A percentile compares a stretch with the other conserved stretches of the same genome.
Conservation (phyloP, 2,888 invertebrate species). For the Achlya flavicornis region DNA sequence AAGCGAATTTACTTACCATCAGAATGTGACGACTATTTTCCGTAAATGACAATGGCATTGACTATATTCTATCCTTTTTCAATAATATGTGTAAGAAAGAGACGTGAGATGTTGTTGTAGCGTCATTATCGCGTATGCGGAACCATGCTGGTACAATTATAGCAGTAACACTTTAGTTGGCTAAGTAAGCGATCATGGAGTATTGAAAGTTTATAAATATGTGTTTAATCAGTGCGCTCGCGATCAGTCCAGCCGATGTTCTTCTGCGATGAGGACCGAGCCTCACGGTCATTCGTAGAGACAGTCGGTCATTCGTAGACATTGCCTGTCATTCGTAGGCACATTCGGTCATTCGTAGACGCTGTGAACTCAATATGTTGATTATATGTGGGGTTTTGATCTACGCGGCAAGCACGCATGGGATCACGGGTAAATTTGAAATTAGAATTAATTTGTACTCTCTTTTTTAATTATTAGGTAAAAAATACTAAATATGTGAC, state of each 20-base stretch:
- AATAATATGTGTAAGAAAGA: too few relatives aligned
- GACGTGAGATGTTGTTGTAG: too few relatives aligned
- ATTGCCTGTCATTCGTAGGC: not conserved
- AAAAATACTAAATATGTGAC: too few relatives aligned
- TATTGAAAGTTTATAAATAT: conserved; percentile 9
- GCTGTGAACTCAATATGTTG: not conserved
- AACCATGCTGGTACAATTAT: too few relatives aligned
- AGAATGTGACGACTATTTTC: too few relatives aligned
- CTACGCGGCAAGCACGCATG: not conserved
- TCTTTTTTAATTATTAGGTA: too few relatives aligned
- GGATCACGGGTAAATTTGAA: not conserved
- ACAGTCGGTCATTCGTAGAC: not conserved
- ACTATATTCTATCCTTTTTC: too few relatives aligned
- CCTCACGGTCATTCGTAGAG: not conserved
- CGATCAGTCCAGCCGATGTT: not conserved
- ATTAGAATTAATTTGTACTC: not conserved
- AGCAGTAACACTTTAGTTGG: not conserved
- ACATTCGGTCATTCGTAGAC: not conserved
- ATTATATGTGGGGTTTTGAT: not conserved
- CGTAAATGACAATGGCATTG: too few relatives aligned
- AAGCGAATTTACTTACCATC: too few relatives aligned
- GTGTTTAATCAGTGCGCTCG: not conserved
- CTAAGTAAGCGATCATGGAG: not conserved
- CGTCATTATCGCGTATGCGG: too few relatives aligned
- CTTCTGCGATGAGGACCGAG: conserved; percentile 6